phyloP scores from a whole-genome alignment of 2,888 invertebrate genomes.

The Heliconius ethilla region DNA sequence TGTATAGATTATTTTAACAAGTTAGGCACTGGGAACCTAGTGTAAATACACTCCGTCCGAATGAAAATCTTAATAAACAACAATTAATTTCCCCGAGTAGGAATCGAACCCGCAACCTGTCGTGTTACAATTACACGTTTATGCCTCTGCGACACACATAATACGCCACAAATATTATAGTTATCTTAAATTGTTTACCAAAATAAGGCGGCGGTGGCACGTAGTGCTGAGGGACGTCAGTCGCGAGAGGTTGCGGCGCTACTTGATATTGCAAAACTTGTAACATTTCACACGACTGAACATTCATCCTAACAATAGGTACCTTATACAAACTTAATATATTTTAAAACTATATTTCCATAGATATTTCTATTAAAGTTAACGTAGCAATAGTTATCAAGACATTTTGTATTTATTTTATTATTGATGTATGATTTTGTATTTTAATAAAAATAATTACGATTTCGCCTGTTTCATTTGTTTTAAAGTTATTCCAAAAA shows the following conservation, averaged over 20 bases:
- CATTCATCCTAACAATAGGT: background rate
- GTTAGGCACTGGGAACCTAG: too few relatives aligned
- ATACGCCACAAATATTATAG: background rate
- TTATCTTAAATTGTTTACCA: constrained; percentile 57
- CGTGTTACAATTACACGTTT: too few relatives aligned
- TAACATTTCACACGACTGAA: constrained; percentile 80
- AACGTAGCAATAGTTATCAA: background rate
- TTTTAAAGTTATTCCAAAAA: background rate
- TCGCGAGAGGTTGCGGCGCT: constrained; percentile 73
- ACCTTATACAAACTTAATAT: background rate
- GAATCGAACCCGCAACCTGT: too few relatives aligned
- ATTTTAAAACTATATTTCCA: background rate
- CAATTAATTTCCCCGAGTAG: too few relatives aligned
- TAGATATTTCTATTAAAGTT: background rate
- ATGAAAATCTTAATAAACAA: too few relatives aligned
- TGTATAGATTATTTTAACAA: too few relatives aligned
- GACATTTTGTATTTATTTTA: background rate
- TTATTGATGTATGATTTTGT: background rate
- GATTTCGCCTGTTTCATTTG: background rate
- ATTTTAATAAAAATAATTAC: background rate
- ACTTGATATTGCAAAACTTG: constrained; percentile 85
- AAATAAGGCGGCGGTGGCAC: constrained; percentile 78
- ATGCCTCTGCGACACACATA: too few relatives aligned
- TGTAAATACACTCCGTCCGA: too few relatives aligned
- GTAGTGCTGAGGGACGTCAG: constrained; percentile 73